Conservation (phyloP, 2,797 vertebrate species). For the Xiphorhynchus erythropygius region DNA sequence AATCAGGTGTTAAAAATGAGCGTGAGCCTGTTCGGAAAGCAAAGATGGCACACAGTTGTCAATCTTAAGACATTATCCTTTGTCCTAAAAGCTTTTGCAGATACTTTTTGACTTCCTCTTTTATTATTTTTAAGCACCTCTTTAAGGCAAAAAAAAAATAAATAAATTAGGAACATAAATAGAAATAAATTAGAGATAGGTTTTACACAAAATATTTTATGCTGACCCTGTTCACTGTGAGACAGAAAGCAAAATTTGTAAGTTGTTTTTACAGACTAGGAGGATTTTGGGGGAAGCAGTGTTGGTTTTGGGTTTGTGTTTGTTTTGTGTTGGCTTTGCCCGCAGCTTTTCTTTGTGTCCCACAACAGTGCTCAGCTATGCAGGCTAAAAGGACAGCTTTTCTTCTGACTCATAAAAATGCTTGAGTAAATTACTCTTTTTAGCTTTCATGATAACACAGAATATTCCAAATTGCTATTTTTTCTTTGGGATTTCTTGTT, state of each 20-base stretch:
- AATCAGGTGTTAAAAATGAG: neutral
- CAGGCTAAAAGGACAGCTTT: neutral
- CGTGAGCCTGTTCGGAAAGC: neutral
- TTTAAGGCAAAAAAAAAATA: neutral
- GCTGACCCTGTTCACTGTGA: neutral
- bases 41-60: neutral
- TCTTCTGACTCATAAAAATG: neutral
- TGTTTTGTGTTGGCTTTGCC: neutral
- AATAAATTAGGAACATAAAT: too few species aligned
- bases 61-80: neutral
- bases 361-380: neutral
- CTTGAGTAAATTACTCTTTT: neutral
- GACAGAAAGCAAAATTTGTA: neutral
- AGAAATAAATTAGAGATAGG: neutral
- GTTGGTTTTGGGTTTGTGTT: neutral
- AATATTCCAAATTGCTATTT: neutral
- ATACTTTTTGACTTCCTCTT: neutral
- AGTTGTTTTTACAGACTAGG: neutral
- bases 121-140: neutral
- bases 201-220: neutral
- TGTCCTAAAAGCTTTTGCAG: neutral
- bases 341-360: conserved; percentile 1
- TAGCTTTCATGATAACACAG: neutral
- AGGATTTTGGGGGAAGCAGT: neutral
- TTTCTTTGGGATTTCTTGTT: neutral